Conservation (phyloP, 2,888 invertebrate species). For the Chrysotoxum bicinctum region DNA sequence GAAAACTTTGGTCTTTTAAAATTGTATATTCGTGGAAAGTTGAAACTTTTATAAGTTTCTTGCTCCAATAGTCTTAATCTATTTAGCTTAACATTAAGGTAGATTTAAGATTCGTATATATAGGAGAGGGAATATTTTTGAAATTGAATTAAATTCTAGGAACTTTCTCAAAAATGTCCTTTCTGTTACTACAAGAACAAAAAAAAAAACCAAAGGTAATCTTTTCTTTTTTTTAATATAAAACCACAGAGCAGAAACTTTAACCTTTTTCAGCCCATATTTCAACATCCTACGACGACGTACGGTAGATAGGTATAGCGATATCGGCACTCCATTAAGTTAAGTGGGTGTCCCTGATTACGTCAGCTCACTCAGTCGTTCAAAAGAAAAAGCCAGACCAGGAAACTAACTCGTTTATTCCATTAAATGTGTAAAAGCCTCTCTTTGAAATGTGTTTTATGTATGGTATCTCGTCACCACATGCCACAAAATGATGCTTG, state of each 20-base stretch:
- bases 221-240: not conserved
- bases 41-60: not conserved
- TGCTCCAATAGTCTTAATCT: not conserved
- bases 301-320: not conserved
- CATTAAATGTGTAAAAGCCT: conserved; percentile 69
- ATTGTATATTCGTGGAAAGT: not conserved
- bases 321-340: conserved; percentile 64
- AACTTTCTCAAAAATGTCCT: not conserved
- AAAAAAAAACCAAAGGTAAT: not conserved
- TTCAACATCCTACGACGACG: not conserved
- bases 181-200: not conserved
- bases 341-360: conserved; percentile 58
- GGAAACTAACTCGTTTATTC: conserved; percentile 71
- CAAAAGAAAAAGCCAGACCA: conserved; percentile 55
- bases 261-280: not conserved
- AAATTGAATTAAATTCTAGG: not conserved
- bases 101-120: not conserved
- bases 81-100: not conserved
- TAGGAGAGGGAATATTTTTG: not conserved
- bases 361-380: conserved; percentile 61
- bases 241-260: conserved; percentile 2
- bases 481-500: conserved; percentile 55
- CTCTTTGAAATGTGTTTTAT: conserved; percentile 11
- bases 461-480: conserved; percentile 55
- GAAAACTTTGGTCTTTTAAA: not conserved